phyloP scores from a whole-genome alignment of 2,113 vertebrate species.

The Camelus dromedarius region DNA sequence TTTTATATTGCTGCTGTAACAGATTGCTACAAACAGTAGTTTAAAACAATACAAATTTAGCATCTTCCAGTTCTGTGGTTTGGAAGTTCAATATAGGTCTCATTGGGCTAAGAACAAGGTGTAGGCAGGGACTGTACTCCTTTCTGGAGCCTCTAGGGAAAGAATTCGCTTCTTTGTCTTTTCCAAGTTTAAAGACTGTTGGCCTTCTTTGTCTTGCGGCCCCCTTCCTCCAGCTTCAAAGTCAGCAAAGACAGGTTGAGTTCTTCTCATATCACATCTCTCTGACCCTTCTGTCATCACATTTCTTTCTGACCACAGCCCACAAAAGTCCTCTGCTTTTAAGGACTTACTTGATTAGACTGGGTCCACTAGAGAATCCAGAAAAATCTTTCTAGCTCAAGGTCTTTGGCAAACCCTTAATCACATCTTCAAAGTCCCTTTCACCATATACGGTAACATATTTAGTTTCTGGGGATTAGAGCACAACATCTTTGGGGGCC shows the following conservation, averaged over 20 bases:
- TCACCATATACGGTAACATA: not conserved
- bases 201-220: not conserved
- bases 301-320: not conserved
- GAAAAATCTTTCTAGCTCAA: not conserved
- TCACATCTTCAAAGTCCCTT: constrained; percentile 17
- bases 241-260: not conserved
- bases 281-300: not conserved
- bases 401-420: not conserved
- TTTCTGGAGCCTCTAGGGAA: not conserved
- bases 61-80: not conserved
- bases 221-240: not conserved
- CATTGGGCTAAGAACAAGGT: not conserved
- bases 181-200: not conserved
- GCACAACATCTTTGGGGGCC: not conserved
- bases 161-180: not conserved
- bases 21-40: constrained; percentile 25
- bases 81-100: not conserved
- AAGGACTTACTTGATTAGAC: not conserved
- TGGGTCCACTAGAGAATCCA: not conserved
- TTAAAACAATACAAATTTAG: not conserved
- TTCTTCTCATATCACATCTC: not conserved
- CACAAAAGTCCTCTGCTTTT: not conserved
- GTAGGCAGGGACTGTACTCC: not conserved
- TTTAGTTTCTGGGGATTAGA: not conserved
- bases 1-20: constrained; percentile 24